These are phyloP conservation scores for Timandra comae DNA, from an alignment of 2,888 invertebrate genomes.

Conservation along the genomic window DNA sequence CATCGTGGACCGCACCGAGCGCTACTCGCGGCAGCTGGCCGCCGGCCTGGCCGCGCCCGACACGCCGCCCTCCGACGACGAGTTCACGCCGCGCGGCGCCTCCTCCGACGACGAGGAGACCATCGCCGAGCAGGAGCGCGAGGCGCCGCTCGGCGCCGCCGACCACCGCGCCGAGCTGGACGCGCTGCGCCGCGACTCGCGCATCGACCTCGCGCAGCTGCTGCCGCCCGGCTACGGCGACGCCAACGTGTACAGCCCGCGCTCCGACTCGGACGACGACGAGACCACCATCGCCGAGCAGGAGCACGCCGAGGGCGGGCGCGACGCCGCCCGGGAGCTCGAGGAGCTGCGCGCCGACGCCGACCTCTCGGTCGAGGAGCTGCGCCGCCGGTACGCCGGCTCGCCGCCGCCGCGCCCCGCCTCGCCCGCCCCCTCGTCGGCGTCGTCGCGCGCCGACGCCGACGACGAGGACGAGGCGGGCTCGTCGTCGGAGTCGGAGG, in stretches of 20 bases:
- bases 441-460: constrained; percentile 19
- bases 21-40: constrained; percentile 93
- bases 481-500: constrained; percentile 36
- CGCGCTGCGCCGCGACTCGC: constrained; percentile 91
- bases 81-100: constrained; percentile 86
- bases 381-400: constrained; percentile 82
- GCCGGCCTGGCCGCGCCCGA: constrained; percentile 80
- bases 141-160: constrained; percentile 74
- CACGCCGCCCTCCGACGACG: constrained; percentile 75
- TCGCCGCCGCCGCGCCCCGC: constrained; percentile 14
- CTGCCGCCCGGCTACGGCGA: constrained; percentile 88
- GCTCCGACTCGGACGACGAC: constrained; percentile 81
- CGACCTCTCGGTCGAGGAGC: constrained; percentile 88
- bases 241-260: constrained; percentile 29
- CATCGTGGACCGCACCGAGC: constrained; percentile 98
- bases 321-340: constrained; percentile 80
- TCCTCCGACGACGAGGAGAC: constrained; percentile 95
- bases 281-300: constrained; percentile 59
- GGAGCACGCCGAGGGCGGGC: constrained; percentile 80
- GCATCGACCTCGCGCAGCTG: constrained; percentile 91
- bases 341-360: constrained; percentile 86
- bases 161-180: constrained; percentile 84
- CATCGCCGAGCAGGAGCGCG: constrained; percentile 90
- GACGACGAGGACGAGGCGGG: constrained; percentile 30
- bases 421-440: constrained; percentile 19